These are phyloP conservation scores for Myotis lucifugus DNA, from an alignment of 2,113 vertebrate genomes.

Conservation along the genomic window DNA sequence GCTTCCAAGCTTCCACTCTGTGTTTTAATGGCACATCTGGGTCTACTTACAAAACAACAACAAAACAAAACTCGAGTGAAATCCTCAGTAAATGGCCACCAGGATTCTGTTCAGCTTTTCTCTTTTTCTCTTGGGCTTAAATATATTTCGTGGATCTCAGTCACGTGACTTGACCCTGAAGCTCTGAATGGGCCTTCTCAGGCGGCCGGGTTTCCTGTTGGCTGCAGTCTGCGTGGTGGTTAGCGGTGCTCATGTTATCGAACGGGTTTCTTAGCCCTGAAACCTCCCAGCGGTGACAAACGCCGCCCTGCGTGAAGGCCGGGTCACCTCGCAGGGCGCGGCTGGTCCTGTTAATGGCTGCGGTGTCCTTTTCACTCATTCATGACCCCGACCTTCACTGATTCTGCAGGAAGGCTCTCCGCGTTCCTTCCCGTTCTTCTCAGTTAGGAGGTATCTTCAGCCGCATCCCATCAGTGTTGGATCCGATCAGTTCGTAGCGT, in stretches of 20 bases:
- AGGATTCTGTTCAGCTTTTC: neutral
- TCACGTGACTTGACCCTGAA: neutral
- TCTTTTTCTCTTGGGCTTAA: neutral
- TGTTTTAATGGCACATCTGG: neutral
- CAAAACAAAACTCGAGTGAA: neutral
- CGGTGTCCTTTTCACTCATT: conserved; percentile 38
- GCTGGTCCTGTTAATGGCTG: neutral
- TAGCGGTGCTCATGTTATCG: conserved; percentile 42
- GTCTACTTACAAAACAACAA: neutral
- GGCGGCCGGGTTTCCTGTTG: neutral
- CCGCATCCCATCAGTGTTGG: neutral
- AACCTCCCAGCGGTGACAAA: neutral
- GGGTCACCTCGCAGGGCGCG: neutral
- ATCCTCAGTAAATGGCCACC: neutral
- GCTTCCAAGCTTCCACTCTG: neutral
- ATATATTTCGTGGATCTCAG: neutral
- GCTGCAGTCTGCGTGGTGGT: neutral
- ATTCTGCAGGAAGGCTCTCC: neutral
- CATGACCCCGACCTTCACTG: neutral
- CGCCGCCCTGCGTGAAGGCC: neutral
- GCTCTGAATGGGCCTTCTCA: conserved; percentile 12
- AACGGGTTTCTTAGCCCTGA: neutral
- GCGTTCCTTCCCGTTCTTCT: neutral
- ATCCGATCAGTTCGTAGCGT: neutral
- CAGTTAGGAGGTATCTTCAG: neutral